These are phyloP conservation scores for Leptopilina drosophilae DNA, from an alignment of 2,888 invertebrate genomes.

Conservation along the genomic window DNA sequence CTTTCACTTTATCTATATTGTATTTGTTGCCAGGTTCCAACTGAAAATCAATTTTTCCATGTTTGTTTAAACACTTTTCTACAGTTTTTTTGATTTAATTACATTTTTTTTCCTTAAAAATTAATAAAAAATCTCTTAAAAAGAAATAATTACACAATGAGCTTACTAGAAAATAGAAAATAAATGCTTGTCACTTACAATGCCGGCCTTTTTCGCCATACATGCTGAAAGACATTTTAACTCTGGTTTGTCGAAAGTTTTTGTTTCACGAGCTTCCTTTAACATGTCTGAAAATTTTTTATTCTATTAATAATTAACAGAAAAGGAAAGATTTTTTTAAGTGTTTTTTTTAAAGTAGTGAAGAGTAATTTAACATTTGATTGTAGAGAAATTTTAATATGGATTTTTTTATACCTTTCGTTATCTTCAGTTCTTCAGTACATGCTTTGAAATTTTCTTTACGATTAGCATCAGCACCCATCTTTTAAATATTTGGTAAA, in stretches of 20 bases:
- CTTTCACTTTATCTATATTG: background rate
- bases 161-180: background rate
- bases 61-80: background rate
- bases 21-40: constrained; percentile 6
- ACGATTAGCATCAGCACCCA: background rate
- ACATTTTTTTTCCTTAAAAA: no score
- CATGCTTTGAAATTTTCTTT: background rate
- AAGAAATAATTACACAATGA: no score
- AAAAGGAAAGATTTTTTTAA: no score
- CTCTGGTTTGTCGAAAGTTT: background rate
- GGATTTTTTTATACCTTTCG: background rate
- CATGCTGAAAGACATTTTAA: background rate
- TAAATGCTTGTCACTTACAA: background rate
- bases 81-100: no score
- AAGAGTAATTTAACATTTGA: no score
- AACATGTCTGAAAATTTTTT: background rate
- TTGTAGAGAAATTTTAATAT: no score
- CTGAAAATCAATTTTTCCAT: background rate
- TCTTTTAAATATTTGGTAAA: background rate
- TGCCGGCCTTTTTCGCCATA: background rate
- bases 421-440: background rate
- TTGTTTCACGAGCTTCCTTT: background rate
- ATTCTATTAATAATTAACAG: no score
- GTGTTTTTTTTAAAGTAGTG: no score
- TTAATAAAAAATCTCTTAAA: no score